phyloP scores from a whole-genome alignment of 1,140 invertebrate genomes.

The Sinonovacula constricta region DNA sequence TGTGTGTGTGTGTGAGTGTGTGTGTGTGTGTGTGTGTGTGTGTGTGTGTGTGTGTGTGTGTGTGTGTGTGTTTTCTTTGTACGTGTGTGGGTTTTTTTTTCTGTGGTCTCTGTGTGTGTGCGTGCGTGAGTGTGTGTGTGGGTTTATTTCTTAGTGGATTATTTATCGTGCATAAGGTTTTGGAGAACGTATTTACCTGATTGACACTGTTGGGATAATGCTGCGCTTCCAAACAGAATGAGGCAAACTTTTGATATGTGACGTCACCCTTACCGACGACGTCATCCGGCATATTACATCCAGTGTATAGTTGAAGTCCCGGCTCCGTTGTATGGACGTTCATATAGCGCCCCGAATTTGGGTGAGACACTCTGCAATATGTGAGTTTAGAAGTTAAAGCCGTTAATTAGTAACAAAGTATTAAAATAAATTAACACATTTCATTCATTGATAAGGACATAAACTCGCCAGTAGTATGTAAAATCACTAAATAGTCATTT shows the following conservation, averaged over 20 bases:
- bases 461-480: too few relatives aligned
- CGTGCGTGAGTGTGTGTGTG: too few relatives aligned
- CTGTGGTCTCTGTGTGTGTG: not conserved
- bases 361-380: conserved; percentile 85
- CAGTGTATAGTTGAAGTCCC: conserved; percentile 94
- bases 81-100: not conserved
- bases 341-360: conserved; percentile 84
- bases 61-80: not conserved
- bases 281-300: conserved; percentile 81
- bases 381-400: too few relatives aligned
- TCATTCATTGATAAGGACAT: too few relatives aligned
- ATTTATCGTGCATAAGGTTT: too few relatives aligned
- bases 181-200: too few relatives aligned
- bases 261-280: conserved; percentile 85
- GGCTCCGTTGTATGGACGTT: conserved; percentile 91
- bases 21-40: not conserved
- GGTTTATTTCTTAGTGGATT: too few relatives aligned
- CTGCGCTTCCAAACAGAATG: conserved; percentile 94
- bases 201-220: conserved; percentile 95
- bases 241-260: conserved; percentile 87
- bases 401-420: too few relatives aligned
- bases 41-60: not conserved
- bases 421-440: too few relatives aligned
- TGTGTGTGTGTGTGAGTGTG: not conserved
- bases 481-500: too few relatives aligned